phyloP scores from a whole-genome alignment of 1,140 invertebrate genomes.

The Orius insidiosus region DNA sequence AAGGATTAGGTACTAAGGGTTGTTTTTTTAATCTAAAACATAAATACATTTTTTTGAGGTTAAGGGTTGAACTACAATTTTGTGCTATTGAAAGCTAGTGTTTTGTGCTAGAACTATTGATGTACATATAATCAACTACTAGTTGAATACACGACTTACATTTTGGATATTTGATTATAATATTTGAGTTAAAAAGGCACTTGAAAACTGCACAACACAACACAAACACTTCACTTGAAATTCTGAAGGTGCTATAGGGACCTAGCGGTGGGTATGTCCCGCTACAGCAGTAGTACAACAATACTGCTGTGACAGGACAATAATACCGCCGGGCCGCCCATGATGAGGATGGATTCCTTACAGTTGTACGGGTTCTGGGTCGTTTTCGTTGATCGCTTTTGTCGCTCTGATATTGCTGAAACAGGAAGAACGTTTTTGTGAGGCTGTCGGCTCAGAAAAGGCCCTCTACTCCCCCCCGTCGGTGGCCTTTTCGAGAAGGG shows the following conservation, averaged over 20 bases:
- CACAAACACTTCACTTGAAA: no score
- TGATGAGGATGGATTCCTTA: slow-evolving; percentile 24
- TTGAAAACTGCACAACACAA: no score
- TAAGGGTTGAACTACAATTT: no score
- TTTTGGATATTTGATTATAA: no score
- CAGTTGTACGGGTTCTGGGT: slow-evolving; percentile 27
- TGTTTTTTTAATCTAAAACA: no score
- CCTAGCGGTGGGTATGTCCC: slow-evolving; percentile 57
- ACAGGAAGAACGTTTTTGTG: slow-evolving; percentile 16
- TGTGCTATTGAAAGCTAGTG: no score
- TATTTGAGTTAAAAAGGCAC: no score
- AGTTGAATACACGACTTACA: no score
- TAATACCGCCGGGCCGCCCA: slow-evolving; percentile 44
- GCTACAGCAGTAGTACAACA: slow-evolving; percentile 63
- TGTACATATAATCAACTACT: no score
- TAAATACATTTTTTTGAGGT: no score
- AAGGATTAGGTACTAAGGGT: no score
- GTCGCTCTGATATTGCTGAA: slow-evolving; percentile 19
- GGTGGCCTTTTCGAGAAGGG: not conserved
- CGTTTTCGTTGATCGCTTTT: slow-evolving; percentile 21
- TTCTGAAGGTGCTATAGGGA: slow-evolving; percentile 14
- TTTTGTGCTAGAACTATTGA: no score
- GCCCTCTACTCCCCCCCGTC: slow-evolving; percentile 9
- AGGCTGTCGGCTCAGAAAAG: not conserved
- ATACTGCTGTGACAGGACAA: slow-evolving; percentile 92